Base-by-base conservation (phyloP, 2,888 invertebrate species). In the Glaucopsyche alexis region DNA sequence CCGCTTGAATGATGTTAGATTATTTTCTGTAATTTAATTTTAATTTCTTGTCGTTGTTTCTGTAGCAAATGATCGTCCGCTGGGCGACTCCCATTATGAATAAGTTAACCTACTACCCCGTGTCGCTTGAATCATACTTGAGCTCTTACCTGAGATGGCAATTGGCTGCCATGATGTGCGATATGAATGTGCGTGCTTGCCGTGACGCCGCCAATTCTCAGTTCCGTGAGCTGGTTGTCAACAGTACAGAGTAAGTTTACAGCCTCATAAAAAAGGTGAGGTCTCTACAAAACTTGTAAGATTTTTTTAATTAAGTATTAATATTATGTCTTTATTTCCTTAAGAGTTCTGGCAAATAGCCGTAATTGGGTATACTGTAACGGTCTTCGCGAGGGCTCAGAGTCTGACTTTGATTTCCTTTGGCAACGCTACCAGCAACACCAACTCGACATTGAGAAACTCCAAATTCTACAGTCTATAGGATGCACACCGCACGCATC, bases 311-410 rank as follows among this genome's bases (percentile, higher is more conserved):
- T n/a, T n/a, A n/a, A n/a, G n/a, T n/a, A n/a, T n/a, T 38, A 11
- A 13, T 29, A 13, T 50, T 5, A 49, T 14, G 13, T 76, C 69
- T 7, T 60, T 60, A 73, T 8, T 67, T 4, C 29, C 69, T 74
- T 47, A 73, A 93, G 93, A n/a, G 91, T 93, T 0, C 83, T 85
- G 73, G 84, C 81, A 0, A 90, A 93, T 75, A 91, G 95, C 71
- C 95, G 96, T 72, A 86, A 93, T 42, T 94, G 95, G 71, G 96
- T 97, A 0, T 97, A 97, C 86, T 97, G 97, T 82, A 94, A 94
- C 19, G 96, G 94, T 1, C 90, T 97, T 9, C 94, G 95, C n/a
- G 84, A 94, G 47, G 96, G 96, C 0, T 88, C 87, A 0, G 79
- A 82, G n/a, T 82, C 83, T 0, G 95, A 96, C 76, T 97, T 96